phyloP scores from a whole-genome alignment of 1,140 invertebrate species.

The Bombus polaris region DNA sequence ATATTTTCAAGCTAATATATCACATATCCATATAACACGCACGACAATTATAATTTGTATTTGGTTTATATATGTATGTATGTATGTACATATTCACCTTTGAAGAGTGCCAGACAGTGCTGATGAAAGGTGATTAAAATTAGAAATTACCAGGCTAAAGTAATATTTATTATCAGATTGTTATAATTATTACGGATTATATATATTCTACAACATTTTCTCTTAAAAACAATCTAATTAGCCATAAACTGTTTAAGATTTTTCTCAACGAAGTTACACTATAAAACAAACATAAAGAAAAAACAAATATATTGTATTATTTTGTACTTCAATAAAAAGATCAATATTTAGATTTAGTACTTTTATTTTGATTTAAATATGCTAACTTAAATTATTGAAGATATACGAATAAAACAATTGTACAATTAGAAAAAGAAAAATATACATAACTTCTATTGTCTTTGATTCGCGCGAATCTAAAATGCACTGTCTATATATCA shows the following conservation, averaged over 20 bases:
- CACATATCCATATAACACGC: not conserved
- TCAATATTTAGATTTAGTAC: not conserved
- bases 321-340: not conserved
- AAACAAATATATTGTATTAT: not conserved
- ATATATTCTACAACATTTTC: conserved; percentile 1
- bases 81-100: not conserved
- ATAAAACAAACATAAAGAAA: not conserved
- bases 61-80: not conserved
- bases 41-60: not conserved
- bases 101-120: too few relatives aligned
- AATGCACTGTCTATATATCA: not conserved
- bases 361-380: not conserved
- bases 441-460: not conserved
- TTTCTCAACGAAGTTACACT: not conserved
- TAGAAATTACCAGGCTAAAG: conserved; percentile 10
- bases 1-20: not conserved
- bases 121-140: conserved; percentile 33
- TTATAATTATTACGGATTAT: conserved; percentile 8
- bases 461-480: not conserved
- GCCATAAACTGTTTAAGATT: not conserved
- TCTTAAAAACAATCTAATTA: not conserved
- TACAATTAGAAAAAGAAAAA: not conserved
- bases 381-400: not conserved
- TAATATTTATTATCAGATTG: not conserved
- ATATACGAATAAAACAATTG: not conserved